Conservation (phyloP, 35 echinoderm and acorn worm genomes). For the Lytechinus variegatus region DNA sequence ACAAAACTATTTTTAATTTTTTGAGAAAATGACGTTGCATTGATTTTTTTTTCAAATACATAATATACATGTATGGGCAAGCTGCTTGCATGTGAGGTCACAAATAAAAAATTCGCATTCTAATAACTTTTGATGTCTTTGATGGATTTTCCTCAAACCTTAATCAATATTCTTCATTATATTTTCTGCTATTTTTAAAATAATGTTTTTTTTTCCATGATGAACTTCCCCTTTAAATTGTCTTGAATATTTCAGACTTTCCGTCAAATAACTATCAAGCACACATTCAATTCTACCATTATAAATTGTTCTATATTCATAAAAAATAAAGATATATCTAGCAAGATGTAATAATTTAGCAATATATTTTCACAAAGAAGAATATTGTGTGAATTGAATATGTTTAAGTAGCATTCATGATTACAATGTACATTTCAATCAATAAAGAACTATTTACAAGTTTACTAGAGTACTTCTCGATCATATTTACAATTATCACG, state of each 20-base stretch:
- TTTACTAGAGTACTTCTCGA: not conserved
- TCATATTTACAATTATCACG: not conserved
- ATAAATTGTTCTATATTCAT: not conserved
- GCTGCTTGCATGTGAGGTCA: no score
- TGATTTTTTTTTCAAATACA: no score
- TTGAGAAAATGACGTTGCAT: no score
- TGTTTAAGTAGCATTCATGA: conserved; percentile 5
- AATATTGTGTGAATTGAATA: conserved; percentile 4
- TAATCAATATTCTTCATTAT: no score
- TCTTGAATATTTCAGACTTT: not conserved
- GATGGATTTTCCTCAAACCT: no score
- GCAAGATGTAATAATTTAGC: not conserved
- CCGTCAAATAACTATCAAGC: not conserved
- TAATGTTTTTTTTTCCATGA: not conserved
- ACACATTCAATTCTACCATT: not conserved
- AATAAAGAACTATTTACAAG: not conserved
- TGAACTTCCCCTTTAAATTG: not conserved
- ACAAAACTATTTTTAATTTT: no score
- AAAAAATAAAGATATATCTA: not conserved
- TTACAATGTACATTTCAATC: not conserved
- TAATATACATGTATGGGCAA: no score
- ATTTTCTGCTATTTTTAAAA: no score
- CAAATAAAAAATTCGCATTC: no score
- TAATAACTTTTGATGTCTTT: no score
- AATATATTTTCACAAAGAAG: not conserved